These are phyloP conservation scores for Vimba vimba DNA, from an alignment of 2,113 vertebrate genomes.

Conservation along the genomic window DNA sequence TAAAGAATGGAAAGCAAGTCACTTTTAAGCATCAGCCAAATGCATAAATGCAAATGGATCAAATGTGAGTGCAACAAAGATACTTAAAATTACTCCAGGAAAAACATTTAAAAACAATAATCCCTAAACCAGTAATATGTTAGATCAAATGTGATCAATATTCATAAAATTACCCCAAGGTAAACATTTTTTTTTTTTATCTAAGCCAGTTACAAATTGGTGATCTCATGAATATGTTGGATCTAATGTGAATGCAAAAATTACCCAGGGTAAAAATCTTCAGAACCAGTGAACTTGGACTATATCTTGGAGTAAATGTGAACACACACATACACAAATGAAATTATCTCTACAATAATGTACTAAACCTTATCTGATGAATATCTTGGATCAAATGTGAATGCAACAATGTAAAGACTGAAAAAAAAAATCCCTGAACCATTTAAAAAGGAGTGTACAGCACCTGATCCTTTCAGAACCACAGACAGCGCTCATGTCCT, in stretches of 20 bases:
- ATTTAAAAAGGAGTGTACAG: too few species aligned
- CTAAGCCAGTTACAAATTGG: too few species aligned
- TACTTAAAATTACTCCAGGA: neutral
- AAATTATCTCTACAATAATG: too few species aligned
- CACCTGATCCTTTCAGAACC: conserved; percentile 14
- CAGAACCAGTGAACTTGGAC: neutral
- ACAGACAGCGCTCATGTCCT: neutral
- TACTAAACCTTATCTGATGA: neutral
- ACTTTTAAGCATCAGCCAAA: too few species aligned
- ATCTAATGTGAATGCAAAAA: neutral
- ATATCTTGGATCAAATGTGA: neutral
- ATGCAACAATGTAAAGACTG: neutral
- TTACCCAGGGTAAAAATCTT: neutral
- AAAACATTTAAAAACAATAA: neutral
- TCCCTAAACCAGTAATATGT: neutral
- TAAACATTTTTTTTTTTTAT: too few species aligned
- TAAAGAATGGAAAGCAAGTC: neutral
- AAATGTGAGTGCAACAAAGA: neutral
- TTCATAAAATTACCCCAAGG: neutral
- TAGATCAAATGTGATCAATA: neutral
- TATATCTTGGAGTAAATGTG: neutral
- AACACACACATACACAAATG: too few species aligned
- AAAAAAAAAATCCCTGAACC: neutral
- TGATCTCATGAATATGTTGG: neutral
- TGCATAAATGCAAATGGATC: neutral